phyloP scores from a whole-genome alignment of 1,140 invertebrate genomes.

The Ceratina japonica region DNA sequence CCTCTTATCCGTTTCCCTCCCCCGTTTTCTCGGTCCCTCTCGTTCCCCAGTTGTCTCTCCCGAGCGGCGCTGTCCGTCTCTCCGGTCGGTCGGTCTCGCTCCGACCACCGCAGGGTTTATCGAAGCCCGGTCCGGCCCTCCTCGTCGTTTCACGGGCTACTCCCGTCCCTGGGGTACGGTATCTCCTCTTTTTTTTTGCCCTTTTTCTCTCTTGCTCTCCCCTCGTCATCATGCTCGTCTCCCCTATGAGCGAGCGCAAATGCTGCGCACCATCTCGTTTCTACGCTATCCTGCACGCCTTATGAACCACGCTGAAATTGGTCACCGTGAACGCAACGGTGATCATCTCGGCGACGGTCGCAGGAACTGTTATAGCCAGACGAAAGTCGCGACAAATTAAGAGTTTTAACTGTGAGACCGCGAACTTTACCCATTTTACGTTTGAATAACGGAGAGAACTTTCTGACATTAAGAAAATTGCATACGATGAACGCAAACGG shows the following conservation, averaged over 20 bases:
- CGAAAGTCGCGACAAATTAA: too few species aligned
- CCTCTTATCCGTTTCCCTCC: constrained; percentile 75
- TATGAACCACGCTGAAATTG: constrained; percentile 32
- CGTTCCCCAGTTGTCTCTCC: constrained; percentile 43
- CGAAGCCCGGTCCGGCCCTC: constrained; percentile 35
- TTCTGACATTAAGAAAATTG: too few species aligned
- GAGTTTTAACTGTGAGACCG: too few species aligned
- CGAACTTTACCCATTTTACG: too few species aligned
- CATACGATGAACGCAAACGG: too few species aligned
- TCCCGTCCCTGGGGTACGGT: constrained; percentile 55
- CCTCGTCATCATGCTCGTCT: background rate
- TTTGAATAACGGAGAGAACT: too few species aligned
- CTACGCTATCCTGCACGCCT: constrained; percentile 48
- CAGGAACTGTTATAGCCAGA: too few species aligned
- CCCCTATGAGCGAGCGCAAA: constrained; percentile 28
- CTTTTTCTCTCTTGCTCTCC: background rate
- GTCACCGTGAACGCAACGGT: constrained; percentile 24
- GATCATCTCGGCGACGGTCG: constrained; percentile 6
- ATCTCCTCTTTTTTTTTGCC: constrained; percentile 50
- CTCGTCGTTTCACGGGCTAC: constrained; percentile 45
- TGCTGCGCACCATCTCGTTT: constrained; percentile 53
- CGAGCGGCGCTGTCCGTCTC: background rate
- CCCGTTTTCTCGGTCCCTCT: constrained; percentile 50
- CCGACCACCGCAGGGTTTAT: constrained; percentile 12
- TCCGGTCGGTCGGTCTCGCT: background rate